Evolutionary conservation across 1,140 invertebrate genomes (phyloP).

Genomic region (Drosophila pruinosa): DNA sequence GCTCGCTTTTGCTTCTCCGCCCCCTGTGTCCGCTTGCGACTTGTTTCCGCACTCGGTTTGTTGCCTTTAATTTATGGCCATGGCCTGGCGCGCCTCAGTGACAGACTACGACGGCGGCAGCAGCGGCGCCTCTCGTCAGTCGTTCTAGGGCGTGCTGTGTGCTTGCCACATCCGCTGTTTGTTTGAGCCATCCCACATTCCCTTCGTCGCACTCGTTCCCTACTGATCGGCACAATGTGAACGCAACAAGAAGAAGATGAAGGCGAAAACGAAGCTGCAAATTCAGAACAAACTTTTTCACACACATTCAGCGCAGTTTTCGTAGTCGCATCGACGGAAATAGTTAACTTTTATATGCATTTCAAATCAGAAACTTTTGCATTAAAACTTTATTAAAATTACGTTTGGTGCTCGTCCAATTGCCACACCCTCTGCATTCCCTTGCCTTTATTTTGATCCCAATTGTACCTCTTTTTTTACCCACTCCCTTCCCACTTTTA

Average conservation of each 20-base stretch:
- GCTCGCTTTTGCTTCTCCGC: not conserved
- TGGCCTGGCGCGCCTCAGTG: constrained; percentile 49
- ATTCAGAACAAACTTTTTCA: constrained; percentile 51
- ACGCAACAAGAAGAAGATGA: not conserved
- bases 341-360: constrained; percentile 80
- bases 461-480: not conserved
- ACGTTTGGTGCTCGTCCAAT: constrained; percentile 61
- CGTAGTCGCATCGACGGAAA: constrained; percentile 55
- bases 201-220: not conserved
- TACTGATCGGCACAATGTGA: constrained; percentile 50
- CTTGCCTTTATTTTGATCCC: not conserved
- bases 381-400: constrained; percentile 81
- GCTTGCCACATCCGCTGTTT: constrained; percentile 64
- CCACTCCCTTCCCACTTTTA: not conserved
- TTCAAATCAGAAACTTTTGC: constrained; percentile 77
- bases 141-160: constrained; percentile 21
- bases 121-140: constrained; percentile 53
- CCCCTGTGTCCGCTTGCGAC: constrained; percentile 37
- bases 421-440: constrained; percentile 17
- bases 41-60: constrained; percentile 70
- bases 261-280: not conserved
- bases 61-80: constrained; percentile 75
- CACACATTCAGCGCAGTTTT: constrained; percentile 62
- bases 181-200: constrained; percentile 22
- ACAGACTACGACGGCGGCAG: constrained; percentile 16